A percentile compares a stretch with the other conserved stretches of the same genome.
These are phyloP conservation scores for Trachemys scripta DNA, from an alignment of 2,113 vertebrate species.

Conservation along the genomic window DNA sequence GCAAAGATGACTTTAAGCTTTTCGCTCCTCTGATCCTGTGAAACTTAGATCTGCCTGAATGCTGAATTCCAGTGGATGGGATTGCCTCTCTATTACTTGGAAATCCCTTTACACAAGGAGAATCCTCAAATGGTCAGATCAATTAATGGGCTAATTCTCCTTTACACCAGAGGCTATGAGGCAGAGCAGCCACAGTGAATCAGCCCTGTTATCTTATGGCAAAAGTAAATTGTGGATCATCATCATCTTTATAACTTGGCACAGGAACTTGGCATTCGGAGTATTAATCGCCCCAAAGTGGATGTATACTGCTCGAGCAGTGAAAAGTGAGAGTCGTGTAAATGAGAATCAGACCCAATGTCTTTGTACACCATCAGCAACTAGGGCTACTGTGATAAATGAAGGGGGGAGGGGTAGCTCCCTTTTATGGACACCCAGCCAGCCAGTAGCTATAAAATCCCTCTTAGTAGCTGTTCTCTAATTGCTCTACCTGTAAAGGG, in stretches of 20 bases:
- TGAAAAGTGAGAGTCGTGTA: background rate
- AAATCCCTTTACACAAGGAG: background rate
- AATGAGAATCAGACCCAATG: slow-evolving; percentile 4
- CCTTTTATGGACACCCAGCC: too few species aligned
- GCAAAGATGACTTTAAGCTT: background rate
- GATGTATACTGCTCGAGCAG: slow-evolving; percentile 2
- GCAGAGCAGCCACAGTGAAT: background rate
- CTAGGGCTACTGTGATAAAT: background rate
- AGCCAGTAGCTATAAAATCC: too few species aligned
- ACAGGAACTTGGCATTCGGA: background rate
- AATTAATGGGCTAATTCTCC: background rate
- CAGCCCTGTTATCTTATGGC: background rate
- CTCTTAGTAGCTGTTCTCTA: too few species aligned
- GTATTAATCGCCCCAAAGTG: background rate
- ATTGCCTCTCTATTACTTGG: background rate
- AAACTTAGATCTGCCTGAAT: background rate
- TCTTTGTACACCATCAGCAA: background rate
- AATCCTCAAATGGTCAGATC: background rate
- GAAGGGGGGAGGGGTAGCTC: too few species aligned
- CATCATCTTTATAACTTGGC: background rate
- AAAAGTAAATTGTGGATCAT: background rate
- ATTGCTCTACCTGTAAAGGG: too few species aligned
- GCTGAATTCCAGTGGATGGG: background rate
- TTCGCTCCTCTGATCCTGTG: background rate
- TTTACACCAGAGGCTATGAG: background rate